Conservation (phyloP, 64 coral and sea anemone genomes). For the Orbicella faveolata region DNA sequence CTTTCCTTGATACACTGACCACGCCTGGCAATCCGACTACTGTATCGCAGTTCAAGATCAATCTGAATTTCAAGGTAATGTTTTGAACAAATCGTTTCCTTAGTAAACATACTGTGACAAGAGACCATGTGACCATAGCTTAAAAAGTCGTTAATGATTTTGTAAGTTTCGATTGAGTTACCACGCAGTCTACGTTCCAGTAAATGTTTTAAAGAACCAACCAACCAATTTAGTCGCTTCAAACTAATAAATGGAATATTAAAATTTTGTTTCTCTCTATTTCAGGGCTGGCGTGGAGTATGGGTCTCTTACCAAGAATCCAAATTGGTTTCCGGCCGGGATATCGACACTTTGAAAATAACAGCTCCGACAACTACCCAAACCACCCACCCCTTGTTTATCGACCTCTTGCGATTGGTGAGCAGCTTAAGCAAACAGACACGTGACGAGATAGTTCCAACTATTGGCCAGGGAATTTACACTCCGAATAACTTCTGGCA, state of each 20-base stretch:
- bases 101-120: neutral
- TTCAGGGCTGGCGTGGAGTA: constrained; percentile 6
- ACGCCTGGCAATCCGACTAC: neutral
- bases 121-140: too few relatives aligned
- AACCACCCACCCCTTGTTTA: neutral
- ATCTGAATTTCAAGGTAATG: neutral
- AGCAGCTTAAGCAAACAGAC: neutral
- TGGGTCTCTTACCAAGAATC: neutral
- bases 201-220: too few relatives aligned
- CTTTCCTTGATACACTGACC: neutral
- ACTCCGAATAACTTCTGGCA: neutral
- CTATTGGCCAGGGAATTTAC: neutral
- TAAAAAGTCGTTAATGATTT: too few relatives aligned
- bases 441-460: constrained; percentile 5
- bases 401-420: neutral
- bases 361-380: neutral
- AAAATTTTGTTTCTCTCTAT: neutral
- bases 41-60: constrained; percentile 4
- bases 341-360: neutral
- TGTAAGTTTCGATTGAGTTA: too few relatives aligned
- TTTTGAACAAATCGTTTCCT: neutral
- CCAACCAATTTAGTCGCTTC: too few relatives aligned
- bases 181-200: too few relatives aligned
- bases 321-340: too few relatives aligned
- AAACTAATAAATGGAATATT: too few relatives aligned